phyloP scores from a whole-genome alignment of 1,140 invertebrate genomes.

The Aricia agestis region DNA sequence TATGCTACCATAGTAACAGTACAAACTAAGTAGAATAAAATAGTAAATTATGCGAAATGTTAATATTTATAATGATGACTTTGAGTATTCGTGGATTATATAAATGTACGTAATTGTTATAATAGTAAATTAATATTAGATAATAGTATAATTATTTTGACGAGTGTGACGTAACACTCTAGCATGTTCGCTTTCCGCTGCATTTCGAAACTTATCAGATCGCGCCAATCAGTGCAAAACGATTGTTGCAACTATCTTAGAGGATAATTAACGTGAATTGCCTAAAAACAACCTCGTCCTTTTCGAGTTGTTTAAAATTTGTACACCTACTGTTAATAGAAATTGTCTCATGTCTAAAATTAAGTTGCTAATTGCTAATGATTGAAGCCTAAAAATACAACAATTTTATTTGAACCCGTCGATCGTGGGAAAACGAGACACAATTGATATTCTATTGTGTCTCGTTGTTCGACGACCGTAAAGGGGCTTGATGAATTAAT shows the following conservation, averaged over 20 bases:
- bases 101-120: background rate
- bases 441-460: no score
- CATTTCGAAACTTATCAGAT: constrained; percentile 59
- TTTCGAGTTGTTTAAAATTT: background rate
- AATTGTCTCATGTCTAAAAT: no score
- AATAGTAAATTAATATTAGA: background rate
- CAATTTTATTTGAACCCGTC: no score
- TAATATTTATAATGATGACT: no score
- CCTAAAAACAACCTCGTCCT: background rate
- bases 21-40: no score
- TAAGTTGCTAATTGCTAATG: no score
- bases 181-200: constrained; percentile 29
- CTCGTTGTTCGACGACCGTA: no score
- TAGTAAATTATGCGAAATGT: no score
- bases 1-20: no score
- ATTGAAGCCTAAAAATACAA: no score
- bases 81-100: background rate
- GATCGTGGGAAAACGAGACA: no score
- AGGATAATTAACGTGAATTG: constrained; percentile 31
- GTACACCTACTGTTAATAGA: background rate
- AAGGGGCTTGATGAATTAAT: no score
- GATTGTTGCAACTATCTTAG: constrained; percentile 16
- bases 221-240: constrained; percentile 50
- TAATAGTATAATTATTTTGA: constrained; percentile 10
- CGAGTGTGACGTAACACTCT: background rate